Evolutionary conservation across 1,140 invertebrate species (phyloP), one percentile per base, ranked within the genome.

Genomic region (Drosophila takahashii): DNA sequence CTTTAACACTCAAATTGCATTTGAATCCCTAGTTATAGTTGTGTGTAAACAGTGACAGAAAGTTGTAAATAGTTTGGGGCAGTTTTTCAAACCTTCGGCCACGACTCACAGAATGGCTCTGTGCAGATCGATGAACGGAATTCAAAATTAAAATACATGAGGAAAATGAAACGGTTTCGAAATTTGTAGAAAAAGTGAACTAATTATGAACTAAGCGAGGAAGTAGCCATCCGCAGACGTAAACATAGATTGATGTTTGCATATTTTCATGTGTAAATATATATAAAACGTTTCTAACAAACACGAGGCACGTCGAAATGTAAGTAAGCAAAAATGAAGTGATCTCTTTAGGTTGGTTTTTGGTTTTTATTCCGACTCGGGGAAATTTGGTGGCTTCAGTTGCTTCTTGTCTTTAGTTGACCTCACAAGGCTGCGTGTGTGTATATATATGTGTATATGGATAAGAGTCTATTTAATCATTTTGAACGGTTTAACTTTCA

Each of bases 281-380:
- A 86, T 85, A 71, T 87, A 76, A 79, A 83, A 81, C 76, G 83
- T 86, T 86, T 86, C 79, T 86, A 87, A 86, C 83, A 86, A 87
- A 87, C 83, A 89, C 84, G 76, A 87, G 83, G 83, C 83, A 87
- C 83, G 64, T 87, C 77, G 76, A 87, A 89, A 87, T 87, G 79
- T 87, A 89, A 83, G 79, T 79, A 79, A 87, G 85, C 79, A 83
- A 83, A 87, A 79, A 60, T 74, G 59, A 69, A 69, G 67, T 51
- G 64, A 37, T 66, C 44, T 73, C 16, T 22, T 22, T 65, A 74
- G 62, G 51, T 67, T 58, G 45, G 45, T 57, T 69, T 80, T 61
- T 70, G 54, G 75, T 87, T 89, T 89, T 89, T 45, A 62, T 87
- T 89, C 79, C 83, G 56, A 72, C 61, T 87, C 61, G 50, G 70